Evolutionary conservation across 2,888 invertebrate species (phyloP).

Genomic region (Selenia dentaria): DNA sequence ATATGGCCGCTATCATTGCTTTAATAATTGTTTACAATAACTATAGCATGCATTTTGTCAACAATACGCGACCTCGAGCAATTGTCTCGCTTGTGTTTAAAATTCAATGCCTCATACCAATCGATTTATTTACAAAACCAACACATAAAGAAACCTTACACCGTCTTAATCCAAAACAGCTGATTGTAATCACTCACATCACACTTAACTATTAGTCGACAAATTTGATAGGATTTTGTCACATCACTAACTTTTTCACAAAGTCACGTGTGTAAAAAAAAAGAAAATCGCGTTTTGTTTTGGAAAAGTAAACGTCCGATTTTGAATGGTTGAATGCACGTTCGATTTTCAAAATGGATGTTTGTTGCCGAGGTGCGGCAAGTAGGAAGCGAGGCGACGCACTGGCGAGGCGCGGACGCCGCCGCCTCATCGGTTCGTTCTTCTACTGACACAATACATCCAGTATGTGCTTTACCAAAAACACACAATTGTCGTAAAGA

Average conservation of each 20-base stretch:
- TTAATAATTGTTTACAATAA: no score
- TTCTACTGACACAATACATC: slow-evolving; percentile 30
- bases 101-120: no score
- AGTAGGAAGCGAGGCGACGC: slow-evolving; percentile 68
- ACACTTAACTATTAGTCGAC: slow-evolving; percentile 6
- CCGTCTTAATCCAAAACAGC: slow-evolving; percentile 49
- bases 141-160: slow-evolving; percentile 54
- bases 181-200: slow-evolving; percentile 51
- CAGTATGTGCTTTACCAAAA: slow-evolving; percentile 19
- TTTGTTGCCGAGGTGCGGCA: slow-evolving; percentile 60
- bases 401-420: slow-evolving; percentile 54
- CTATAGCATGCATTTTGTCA: background rate
- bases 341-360: slow-evolving; percentile 36
- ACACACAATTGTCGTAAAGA: no score
- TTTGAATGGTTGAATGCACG: slow-evolving; percentile 43
- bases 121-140: background rate
- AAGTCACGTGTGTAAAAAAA: slow-evolving; percentile 60
- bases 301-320: slow-evolving; percentile 34
- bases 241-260: slow-evolving; percentile 61
- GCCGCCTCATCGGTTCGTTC: slow-evolving; percentile 38
- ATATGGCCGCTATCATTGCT: background rate
- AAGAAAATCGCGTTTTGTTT: slow-evolving; percentile 31
- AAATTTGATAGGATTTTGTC: slow-evolving; percentile 4
- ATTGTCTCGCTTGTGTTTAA: no score
- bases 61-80: background rate